Conservation (phyloP, 1,140 invertebrate genomes). For the Pseudomyrmex concolor region DNA sequence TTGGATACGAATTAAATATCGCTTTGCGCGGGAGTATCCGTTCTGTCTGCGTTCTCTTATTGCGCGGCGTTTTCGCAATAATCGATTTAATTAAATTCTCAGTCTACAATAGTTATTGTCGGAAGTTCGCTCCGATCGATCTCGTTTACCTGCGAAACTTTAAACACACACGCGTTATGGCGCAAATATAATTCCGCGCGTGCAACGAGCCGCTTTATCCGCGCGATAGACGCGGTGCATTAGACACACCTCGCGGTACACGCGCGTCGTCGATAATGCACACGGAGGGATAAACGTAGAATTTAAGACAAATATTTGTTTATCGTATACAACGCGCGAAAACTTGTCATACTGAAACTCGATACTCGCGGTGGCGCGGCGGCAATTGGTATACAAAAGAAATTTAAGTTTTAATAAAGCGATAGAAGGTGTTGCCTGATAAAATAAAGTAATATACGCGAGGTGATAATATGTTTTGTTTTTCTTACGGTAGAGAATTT, state of each 20-base stretch:
- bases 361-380: not conserved
- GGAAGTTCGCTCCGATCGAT: conserved; percentile 58
- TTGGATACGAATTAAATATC: conserved; percentile 44
- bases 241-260: conserved; percentile 46
- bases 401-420: conserved; percentile 34
- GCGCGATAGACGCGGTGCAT: conserved; percentile 56
- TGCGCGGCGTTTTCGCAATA: conserved; percentile 44
- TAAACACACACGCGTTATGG: conserved; percentile 58
- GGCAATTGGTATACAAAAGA: not conserved
- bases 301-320: conserved; percentile 60
- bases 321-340: conserved; percentile 12
- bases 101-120: conserved; percentile 54
- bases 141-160: conserved; percentile 56
- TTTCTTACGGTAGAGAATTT: too few species aligned
- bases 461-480: conserved; percentile 6
- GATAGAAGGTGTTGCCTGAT: not conserved
- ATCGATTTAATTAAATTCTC: conserved; percentile 62
- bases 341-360: conserved; percentile 32
- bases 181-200: conserved; percentile 58
- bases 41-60: not conserved
- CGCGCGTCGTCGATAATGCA: conserved; percentile 47
- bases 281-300: conserved; percentile 46
- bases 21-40: not conserved
- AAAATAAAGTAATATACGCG: not conserved
- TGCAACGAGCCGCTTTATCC: conserved; percentile 54